Conservation (phyloP, 35 echinoderm and acorn worm genomes). For the Holothuria glaberrima region DNA sequence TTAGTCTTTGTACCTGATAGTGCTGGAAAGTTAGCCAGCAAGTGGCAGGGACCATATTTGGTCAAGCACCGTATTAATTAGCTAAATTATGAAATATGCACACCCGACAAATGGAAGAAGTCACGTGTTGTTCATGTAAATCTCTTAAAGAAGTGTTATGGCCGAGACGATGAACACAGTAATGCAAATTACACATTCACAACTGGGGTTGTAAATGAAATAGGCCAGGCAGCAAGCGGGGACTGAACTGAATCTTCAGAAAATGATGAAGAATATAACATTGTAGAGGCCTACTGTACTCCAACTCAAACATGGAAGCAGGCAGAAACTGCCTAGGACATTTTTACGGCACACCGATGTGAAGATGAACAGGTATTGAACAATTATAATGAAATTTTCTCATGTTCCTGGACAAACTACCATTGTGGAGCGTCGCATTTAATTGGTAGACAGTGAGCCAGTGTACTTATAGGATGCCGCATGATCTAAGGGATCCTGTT, state of each 20-base stretch:
- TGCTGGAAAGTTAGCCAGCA: too few species aligned
- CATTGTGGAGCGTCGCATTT: neutral
- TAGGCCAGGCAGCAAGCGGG: neutral
- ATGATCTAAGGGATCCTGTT: neutral
- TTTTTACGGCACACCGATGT: neutral
- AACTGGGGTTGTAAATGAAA: too few species aligned
- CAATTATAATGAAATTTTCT: neutral
- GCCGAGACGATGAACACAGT: too few species aligned
- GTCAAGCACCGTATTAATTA: too few species aligned
- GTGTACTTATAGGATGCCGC: constrained; percentile 38
- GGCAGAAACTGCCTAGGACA: neutral
- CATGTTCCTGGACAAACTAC: neutral
- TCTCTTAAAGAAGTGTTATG: too few species aligned
- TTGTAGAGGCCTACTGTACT: neutral
- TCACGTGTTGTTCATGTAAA: too few species aligned
- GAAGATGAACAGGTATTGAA: neutral
- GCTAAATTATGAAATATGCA: too few species aligned
- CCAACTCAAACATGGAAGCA: neutral
- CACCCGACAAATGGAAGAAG: too few species aligned
- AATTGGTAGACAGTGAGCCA: neutral
- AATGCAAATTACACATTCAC: too few species aligned
- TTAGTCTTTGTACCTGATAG: too few species aligned
- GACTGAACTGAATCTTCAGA: neutral
- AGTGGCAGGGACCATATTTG: too few species aligned
- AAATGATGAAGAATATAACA: too few species aligned